These are phyloP conservation scores for Pangasianodon gigas DNA, from an alignment of 2,113 vertebrate genomes.

Conservation along the genomic window DNA sequence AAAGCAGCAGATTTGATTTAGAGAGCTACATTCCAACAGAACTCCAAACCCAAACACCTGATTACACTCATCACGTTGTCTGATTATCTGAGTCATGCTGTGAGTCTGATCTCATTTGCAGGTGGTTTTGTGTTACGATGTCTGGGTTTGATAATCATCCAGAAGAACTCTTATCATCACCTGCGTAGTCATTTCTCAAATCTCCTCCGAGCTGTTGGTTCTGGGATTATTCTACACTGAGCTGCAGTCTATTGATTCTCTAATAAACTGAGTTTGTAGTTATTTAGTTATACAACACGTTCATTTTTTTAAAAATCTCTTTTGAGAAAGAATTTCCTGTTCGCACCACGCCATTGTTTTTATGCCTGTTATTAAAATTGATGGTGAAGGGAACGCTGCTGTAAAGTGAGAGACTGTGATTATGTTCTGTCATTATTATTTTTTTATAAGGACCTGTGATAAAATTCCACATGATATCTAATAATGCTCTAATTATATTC, in stretches of 20 bases:
- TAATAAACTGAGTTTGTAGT: not conserved
- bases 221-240: not conserved
- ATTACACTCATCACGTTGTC: not conserved
- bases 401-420: not conserved
- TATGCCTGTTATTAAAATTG: not conserved
- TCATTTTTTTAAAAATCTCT: not conserved
- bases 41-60: not conserved
- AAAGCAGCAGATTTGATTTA: not conserved
- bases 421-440: not conserved
- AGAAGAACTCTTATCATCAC: not conserved
- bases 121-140: not conserved
- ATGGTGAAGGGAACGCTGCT: not conserved
- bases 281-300: not conserved
- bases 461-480: not conserved
- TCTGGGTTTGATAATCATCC: not conserved
- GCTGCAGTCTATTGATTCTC: not conserved
- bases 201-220: not conserved
- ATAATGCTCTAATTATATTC: not conserved
- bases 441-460: not conserved
- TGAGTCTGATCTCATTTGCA: not conserved
- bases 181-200: not conserved
- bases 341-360: not conserved
- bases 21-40: not conserved
- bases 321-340: not conserved
- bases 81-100: not conserved